These are phyloP conservation scores for Sebastes miniatus DNA, from an alignment of 2,797 vertebrate genomes.

Conservation along the genomic window DNA sequence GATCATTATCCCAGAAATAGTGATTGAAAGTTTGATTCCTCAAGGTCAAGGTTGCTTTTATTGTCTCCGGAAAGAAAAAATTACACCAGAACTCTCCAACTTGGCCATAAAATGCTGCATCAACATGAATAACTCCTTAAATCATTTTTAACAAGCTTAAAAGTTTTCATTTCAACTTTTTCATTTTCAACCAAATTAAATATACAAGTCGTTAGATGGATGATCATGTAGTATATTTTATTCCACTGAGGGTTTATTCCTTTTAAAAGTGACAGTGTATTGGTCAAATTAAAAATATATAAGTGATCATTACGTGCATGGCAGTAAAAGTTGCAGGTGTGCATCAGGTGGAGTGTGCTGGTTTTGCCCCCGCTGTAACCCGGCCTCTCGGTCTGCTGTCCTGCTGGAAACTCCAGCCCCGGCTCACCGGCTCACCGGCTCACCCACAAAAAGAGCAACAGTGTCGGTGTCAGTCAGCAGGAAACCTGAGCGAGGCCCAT, in stretches of 20 bases:
- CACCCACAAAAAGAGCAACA: slow-evolving; percentile 32
- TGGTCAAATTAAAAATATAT: neutral
- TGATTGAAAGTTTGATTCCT: neutral
- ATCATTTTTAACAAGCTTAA: neutral
- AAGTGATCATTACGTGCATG: fast-evolving
- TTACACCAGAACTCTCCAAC: neutral
- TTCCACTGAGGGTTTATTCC: neutral
- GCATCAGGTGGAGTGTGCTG: neutral
- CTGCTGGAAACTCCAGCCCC: slow-evolving; percentile 47
- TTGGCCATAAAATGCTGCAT: neutral
- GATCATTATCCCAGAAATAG: neutral
- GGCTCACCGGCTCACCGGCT: slow-evolving; percentile 35
- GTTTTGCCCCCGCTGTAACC: neutral
- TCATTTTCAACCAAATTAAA: neutral
- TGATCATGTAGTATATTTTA: neutral
- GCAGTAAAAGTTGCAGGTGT: neutral
- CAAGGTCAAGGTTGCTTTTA: neutral
- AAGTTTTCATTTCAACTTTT: neutral
- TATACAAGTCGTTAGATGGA: neutral
- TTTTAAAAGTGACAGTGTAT: neutral
- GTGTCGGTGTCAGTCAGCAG: slow-evolving; percentile 55
- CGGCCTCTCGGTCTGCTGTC: neutral
- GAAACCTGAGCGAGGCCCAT: slow-evolving; percentile 72
- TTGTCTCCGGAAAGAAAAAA: neutral
- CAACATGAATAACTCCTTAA: neutral